Evolutionary conservation across 2,888 invertebrate genomes (phyloP).

Genomic region (Cataglyphis albicans): DNA sequence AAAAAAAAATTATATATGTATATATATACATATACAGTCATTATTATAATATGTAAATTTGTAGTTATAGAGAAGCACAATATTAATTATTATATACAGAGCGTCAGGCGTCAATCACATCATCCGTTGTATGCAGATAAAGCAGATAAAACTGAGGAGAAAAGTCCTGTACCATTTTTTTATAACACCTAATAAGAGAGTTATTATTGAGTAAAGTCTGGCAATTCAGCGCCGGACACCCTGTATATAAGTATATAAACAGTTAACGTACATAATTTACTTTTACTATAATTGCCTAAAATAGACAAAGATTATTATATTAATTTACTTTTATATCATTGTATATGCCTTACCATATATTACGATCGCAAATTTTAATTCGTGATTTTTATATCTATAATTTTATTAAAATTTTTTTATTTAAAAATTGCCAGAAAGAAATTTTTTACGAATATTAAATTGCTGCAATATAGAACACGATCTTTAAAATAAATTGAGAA

Average conservation of each 20-base stretch:
- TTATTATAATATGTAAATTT: not conserved
- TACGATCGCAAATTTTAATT: not conserved
- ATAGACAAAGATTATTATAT: not conserved
- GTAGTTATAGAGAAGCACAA: not conserved
- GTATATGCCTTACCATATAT: not conserved
- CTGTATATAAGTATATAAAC: no score
- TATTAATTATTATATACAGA: not conserved
- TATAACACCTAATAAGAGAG: no score
- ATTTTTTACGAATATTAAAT: not conserved
- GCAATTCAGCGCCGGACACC: no score
- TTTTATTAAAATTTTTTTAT: not conserved
- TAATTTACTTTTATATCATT: not conserved
- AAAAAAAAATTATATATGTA: not conserved
- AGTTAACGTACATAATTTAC: not conserved
- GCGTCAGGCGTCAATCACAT: no score
- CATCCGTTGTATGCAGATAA: no score
- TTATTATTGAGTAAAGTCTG: no score
- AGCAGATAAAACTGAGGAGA: no score
- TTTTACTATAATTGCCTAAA: not conserved
- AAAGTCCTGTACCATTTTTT: no score
- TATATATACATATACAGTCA: not conserved
- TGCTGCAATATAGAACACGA: not conserved
- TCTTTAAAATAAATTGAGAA: constrained; percentile 3
- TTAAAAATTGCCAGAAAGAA: not conserved
- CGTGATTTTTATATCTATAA: not conserved